phyloP scores from a whole-genome alignment of 2,797 vertebrate species.

The Scyliorhinus canicula region DNA sequence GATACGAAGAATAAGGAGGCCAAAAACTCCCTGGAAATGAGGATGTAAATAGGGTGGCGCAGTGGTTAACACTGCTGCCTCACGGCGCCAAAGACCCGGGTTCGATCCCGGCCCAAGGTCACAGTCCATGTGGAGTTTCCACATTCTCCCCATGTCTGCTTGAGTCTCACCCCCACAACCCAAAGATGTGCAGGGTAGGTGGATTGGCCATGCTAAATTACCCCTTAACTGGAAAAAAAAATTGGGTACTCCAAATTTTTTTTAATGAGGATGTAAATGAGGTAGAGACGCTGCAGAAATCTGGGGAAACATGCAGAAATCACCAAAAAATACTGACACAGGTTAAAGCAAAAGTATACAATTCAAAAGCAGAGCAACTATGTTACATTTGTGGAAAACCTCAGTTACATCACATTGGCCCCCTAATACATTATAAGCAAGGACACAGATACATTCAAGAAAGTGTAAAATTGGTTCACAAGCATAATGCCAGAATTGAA shows the following conservation, averaged over 20 bases:
- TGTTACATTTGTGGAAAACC: background rate
- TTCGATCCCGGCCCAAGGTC: too few relatives aligned
- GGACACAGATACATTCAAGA: background rate
- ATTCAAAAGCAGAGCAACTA: background rate
- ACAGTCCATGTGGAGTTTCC: too few relatives aligned
- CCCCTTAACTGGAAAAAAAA: too few relatives aligned
- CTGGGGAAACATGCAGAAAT: background rate
- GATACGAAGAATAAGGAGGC: background rate
- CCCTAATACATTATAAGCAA: background rate
- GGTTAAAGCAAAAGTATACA: background rate
- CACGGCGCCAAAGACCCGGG: too few relatives aligned
- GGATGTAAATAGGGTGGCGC: too few relatives aligned
- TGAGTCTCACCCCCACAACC: too few relatives aligned
- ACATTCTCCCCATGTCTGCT: too few relatives aligned
- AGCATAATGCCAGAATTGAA: background rate
- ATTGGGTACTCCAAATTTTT: too few relatives aligned
- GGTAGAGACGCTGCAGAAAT: background rate
- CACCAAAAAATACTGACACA: background rate
- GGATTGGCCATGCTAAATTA: too few relatives aligned
- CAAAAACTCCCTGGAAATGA: background rate
- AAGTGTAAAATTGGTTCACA: background rate
- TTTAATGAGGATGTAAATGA: background rate
- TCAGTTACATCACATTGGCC: background rate
- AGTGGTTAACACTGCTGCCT: too few relatives aligned
- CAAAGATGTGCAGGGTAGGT: too few relatives aligned